These are phyloP conservation scores for Schlechtendalia chinensis DNA, from an alignment of 1,140 invertebrate species.

Conservation along the genomic window DNA sequence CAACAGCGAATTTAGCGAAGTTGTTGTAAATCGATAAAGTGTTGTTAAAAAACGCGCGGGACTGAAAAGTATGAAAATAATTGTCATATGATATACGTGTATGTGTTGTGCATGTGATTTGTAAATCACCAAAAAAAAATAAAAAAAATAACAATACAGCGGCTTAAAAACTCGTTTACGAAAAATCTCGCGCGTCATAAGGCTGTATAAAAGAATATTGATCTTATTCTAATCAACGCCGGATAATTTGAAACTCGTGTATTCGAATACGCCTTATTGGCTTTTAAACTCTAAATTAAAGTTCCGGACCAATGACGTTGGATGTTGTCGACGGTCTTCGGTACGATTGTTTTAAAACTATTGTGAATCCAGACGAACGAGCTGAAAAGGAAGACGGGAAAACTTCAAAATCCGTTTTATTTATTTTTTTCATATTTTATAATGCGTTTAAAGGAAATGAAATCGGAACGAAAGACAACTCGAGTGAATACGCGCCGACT, in stretches of 20 bases:
- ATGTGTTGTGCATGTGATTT: no score
- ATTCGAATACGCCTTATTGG: background rate
- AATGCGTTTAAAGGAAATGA: conserved; percentile 33
- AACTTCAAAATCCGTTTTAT: background rate
- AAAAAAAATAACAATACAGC: no score
- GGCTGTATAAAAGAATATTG: background rate
- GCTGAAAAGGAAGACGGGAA: background rate
- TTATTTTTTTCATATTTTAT: conserved; percentile 3
- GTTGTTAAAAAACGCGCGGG: no score
- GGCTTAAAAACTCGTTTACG: no score
- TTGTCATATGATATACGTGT: no score
- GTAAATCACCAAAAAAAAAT: no score
- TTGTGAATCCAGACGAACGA: background rate
- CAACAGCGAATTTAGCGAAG: no score
- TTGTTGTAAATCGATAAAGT: no score
- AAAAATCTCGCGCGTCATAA: no score
- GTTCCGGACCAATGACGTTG: background rate
- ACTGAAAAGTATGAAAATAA: no score
- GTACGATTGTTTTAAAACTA: background rate
- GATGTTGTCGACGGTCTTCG: no score
- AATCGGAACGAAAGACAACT: conserved; percentile 20
- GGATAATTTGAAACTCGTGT: background rate
- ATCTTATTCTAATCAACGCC: background rate
- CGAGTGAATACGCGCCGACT: background rate
- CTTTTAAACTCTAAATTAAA: background rate